Conservation (phyloP, 2,888 invertebrate genomes). For the Drosophila trichaetosa region DNA sequence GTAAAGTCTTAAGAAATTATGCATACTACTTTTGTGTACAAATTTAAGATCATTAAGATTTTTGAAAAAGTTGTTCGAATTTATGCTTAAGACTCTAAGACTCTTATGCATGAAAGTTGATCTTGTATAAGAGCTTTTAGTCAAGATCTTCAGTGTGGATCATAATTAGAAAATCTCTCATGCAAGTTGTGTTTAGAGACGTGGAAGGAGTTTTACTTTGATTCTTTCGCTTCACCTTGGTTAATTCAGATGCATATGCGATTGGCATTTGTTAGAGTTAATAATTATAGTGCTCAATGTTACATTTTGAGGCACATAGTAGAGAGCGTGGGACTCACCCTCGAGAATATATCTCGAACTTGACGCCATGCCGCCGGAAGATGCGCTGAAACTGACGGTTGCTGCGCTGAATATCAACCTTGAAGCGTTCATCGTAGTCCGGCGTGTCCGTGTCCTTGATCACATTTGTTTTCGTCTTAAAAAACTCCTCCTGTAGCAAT, state of each 20-base stretch:
- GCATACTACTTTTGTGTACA: background rate
- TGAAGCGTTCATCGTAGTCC: slow-evolving; percentile 92
- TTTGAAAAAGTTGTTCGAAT: background rate
- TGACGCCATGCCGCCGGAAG: slow-evolving; percentile 95
- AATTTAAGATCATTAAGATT: background rate
- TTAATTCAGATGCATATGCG: slow-evolving; percentile 51
- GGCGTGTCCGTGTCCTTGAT: slow-evolving; percentile 95
- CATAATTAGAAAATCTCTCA: slow-evolving; percentile 3
- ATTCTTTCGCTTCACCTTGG: slow-evolving; percentile 29
- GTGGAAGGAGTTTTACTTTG: slow-evolving; percentile 10
- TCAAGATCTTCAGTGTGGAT: background rate
- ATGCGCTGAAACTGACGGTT: slow-evolving; percentile 92
- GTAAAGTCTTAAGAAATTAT: background rate
- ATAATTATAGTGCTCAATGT: slow-evolving; percentile 25
- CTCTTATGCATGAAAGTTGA: background rate
- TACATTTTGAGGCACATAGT: slow-evolving; percentile 5
- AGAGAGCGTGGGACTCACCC: slow-evolving; percentile 88
- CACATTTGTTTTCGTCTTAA: slow-evolving; percentile 90
- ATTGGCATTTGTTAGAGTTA: slow-evolving; percentile 46
- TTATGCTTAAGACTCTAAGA: background rate
- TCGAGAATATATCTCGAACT: slow-evolving; percentile 95
- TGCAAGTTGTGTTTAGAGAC: slow-evolving; percentile 6
- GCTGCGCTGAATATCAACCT: slow-evolving; percentile 91
- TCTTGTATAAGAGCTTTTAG: background rate
- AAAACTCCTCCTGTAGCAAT: slow-evolving; percentile 88